These are phyloP conservation scores for Sebastolobus altivelis DNA, from an alignment of 2,797 vertebrate genomes.

Conservation along the genomic window DNA sequence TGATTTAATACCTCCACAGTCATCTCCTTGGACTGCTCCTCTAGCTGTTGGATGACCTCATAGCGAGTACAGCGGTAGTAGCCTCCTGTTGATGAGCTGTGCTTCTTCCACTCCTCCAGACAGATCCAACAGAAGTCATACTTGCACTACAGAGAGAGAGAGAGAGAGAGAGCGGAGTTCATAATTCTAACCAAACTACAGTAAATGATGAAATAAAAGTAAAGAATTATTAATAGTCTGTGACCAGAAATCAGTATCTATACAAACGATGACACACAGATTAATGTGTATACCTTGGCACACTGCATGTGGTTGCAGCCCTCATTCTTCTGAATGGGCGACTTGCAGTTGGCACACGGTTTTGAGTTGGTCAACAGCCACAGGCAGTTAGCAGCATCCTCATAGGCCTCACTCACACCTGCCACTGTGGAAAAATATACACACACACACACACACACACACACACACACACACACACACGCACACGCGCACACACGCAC, in stretches of 20 bases:
- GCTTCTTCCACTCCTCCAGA: slow-evolving; percentile 99
- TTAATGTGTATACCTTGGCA: slow-evolving; percentile 82
- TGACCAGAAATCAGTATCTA: not conserved
- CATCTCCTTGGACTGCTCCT: slow-evolving; percentile 99
- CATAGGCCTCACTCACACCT: slow-evolving; percentile 97
- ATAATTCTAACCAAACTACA: not conserved
- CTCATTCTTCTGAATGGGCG: slow-evolving; percentile 99
- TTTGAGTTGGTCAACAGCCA: slow-evolving; percentile 99
- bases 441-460: slow-evolving; percentile 20
- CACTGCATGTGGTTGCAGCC: slow-evolving; percentile 99
- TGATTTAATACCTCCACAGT: slow-evolving; percentile 91
- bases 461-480: not conserved
- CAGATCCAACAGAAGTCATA: slow-evolving; percentile 99
- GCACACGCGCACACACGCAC: not conserved
- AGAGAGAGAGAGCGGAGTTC: not conserved
- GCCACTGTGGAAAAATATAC: slow-evolving; percentile 86
- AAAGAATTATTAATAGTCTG: not conserved
- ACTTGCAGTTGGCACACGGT: slow-evolving; percentile 98
- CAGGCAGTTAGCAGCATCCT: slow-evolving; percentile 98
- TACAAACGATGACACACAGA: slow-evolving; percentile 13
- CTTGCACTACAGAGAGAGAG: slow-evolving; percentile 88
- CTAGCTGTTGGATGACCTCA: slow-evolving; percentile 97
- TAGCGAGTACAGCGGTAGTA: slow-evolving; percentile 99
- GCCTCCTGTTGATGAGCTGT: slow-evolving; percentile 98
- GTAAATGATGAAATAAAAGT: not conserved